Conservation (phyloP, 2,113 vertebrate genomes). For the Phycodurus eques region DNA sequence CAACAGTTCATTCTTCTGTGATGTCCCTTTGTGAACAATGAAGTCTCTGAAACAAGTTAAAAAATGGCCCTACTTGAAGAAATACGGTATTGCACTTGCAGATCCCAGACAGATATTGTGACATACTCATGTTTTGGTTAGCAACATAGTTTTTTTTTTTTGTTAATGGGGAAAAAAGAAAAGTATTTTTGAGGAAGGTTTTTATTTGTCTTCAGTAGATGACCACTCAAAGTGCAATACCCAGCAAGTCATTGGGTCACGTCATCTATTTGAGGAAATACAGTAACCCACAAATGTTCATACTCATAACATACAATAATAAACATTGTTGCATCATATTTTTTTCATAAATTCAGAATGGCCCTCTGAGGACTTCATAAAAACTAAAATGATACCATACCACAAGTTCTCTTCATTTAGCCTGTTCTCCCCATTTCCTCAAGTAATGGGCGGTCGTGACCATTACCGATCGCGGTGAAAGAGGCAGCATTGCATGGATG, state of each 20-base stretch:
- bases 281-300: background rate
- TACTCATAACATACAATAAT: background rate
- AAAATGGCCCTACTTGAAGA: background rate
- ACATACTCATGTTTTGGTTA: no score
- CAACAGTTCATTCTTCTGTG: no score
- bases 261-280: background rate
- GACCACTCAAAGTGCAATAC: background rate
- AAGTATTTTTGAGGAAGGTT: background rate
- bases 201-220: background rate
- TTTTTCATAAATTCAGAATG: background rate
- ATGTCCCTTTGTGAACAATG: no score
- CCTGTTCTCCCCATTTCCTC: slow-evolving; percentile 51
- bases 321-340: background rate
- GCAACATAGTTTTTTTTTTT: no score
- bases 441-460: slow-evolving; percentile 70
- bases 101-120: no score
- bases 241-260: background rate
- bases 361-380: background rate
- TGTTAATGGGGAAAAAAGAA: background rate
- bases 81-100: no score
- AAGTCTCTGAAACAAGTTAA: no score
- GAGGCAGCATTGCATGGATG: slow-evolving; percentile 45
- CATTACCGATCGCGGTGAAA: slow-evolving; percentile 58
- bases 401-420: slow-evolving; percentile 55
- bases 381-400: background rate